These are phyloP conservation scores for Amphiprion clarkii DNA, from an alignment of 2,797 vertebrate species.

Conservation along the genomic window DNA sequence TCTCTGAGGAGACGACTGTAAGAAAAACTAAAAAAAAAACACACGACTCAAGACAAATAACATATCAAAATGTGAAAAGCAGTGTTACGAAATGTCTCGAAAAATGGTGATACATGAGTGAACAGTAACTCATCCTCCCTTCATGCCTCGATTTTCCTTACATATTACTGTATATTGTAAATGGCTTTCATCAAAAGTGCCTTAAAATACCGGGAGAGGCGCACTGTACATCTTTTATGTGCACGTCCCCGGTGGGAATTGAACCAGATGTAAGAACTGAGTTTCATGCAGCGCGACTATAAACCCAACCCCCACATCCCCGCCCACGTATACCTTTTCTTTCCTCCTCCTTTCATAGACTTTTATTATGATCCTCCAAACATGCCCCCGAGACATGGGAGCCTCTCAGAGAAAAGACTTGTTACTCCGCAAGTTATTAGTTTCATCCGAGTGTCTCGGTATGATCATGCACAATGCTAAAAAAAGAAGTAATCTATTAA, in stretches of 20 bases:
- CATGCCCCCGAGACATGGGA: constrained; percentile 64
- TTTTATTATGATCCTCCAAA: constrained; percentile 64
- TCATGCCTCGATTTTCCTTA: constrained; percentile 30
- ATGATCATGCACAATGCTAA: constrained; percentile 17
- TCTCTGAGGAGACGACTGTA: not conserved
- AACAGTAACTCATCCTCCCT: constrained; percentile 24
- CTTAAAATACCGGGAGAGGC: constrained; percentile 49
- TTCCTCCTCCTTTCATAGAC: constrained; percentile 47
- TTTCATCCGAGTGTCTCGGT: constrained; percentile 41
- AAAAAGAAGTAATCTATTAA: constrained; percentile 25
- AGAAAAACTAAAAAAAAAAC: not conserved
- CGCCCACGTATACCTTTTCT: constrained; percentile 49
- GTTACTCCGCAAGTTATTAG: constrained; percentile 48
- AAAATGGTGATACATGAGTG: constrained; percentile 28
- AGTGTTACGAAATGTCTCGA: constrained; percentile 5
- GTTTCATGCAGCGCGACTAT: constrained; percentile 49
- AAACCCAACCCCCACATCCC: constrained; percentile 58
- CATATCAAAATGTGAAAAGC: constrained; percentile 20
- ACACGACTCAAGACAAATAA: constrained; percentile 6
- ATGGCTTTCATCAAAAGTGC: constrained; percentile 55
- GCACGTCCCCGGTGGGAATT: constrained; percentile 52
- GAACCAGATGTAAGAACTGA: constrained; percentile 47
- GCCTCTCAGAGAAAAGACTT: constrained; percentile 49
- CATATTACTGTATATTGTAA: constrained; percentile 30
- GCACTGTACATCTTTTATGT: constrained; percentile 42